These are phyloP conservation scores for Eonycteris spelaea DNA, from an alignment of 2,113 vertebrate species.

Conservation along the genomic window DNA sequence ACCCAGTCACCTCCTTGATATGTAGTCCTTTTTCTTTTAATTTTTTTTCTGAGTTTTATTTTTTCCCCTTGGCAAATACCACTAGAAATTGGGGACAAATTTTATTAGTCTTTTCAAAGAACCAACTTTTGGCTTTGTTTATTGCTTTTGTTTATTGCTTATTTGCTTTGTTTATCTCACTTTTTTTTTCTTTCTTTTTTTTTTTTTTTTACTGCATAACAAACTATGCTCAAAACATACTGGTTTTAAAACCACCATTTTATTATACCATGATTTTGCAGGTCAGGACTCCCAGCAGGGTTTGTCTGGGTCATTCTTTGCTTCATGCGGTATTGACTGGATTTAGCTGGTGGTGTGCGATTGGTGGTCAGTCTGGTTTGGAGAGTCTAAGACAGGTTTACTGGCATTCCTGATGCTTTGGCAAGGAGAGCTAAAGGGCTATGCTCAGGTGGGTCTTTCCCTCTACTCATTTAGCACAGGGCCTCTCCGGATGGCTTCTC, in stretches of 20 bases:
- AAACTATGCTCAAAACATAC: background rate
- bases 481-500: background rate
- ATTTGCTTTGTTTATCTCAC: background rate
- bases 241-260: background rate
- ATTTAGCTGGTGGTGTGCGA: background rate
- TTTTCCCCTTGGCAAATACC: background rate
- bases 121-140: background rate
- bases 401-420: background rate
- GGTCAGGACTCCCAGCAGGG: background rate
- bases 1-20: background rate
- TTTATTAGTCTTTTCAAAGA: slow-evolving; percentile 10
- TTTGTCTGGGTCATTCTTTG: background rate
- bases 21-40: background rate
- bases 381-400: background rate
- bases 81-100: background rate
- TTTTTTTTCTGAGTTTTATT: background rate
- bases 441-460: background rate
- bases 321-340: background rate
- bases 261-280: background rate
- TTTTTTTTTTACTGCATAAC: background rate
- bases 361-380: background rate
- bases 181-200: background rate
- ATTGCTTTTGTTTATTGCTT: background rate
- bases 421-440: background rate
- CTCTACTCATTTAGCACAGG: background rate